Evolutionary conservation across 2,113 vertebrate species (phyloP), one percentile per base, ranked within the genome.

Genomic region (Pachycephala philippinensis): DNA sequence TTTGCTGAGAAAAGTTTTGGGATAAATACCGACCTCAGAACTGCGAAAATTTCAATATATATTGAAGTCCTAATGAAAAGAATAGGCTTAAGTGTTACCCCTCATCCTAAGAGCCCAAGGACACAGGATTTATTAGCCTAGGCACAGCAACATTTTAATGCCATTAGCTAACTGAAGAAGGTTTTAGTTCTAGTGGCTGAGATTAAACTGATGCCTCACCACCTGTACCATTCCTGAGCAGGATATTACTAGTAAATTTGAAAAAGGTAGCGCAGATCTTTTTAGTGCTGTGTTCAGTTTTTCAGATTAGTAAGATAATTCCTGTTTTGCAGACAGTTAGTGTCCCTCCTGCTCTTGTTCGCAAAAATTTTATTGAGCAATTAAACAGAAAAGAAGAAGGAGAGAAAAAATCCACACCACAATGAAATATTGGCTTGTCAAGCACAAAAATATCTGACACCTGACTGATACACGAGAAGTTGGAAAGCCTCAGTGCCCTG

Each of bases 181-280:
- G 5, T 68, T 92, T 96, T 75, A 68, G 40, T 87, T 91, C 37
- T 60, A 45, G 16, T 65, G 13, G 9, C 49, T 69, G 59, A 89
- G 53, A 60, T 59, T 60, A 59, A 63, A 87, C 44, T 63, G 49
- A n/a, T 24, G 3, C 3, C 2, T 53, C n/a, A 49, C 9, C 13
- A 72, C 24, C 28, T 49, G 24, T 23, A 45, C 12, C 15, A 13
- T 40, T 80, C 17, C 50, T 0, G 0, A 57, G 53, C 8, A 88
- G n/a, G 28, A 27, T 23, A 37, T 10, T 14, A 9, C n/a, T 9
- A 45, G 18, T 10, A 70, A 71, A 59, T 10, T 22, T 33, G 8
- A 54, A 87, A 74, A 47, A 53, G 7, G 3, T 37, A 11, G 69
- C 27, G 79, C 24, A 35, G 24, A 12, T 77, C 65, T 45, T 78